Evolutionary conservation across 2,888 invertebrate species (phyloP), one percentile per base, ranked within the genome.

Genomic region (Malthinus flaveolus): DNA sequence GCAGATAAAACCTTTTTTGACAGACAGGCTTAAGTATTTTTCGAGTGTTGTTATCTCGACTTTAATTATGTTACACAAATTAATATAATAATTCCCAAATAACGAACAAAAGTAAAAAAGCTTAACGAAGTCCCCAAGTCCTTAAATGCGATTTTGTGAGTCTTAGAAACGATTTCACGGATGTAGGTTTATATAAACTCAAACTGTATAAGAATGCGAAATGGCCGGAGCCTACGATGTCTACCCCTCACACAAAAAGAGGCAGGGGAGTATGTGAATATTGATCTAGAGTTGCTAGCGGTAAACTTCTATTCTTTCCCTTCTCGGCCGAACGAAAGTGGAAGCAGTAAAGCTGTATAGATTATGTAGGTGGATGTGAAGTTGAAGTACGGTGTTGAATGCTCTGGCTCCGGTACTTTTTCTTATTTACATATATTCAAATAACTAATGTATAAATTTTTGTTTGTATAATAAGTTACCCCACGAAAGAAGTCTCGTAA

Each of bases 281-380:
- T 74, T 74, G 74, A 74, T 74, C 73, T 74, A 71, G 68, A 73
- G 70, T 68, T 67, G 67, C 68, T 66, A 68, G 71, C 71, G 70
- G 72, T 68, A 72, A 72, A 72, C 71, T 71, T 73, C 73, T 73
- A 74, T 74, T 74, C 74, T 73, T 74, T 72, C 70, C 71, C 70
- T 67, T 61, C 67, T 63, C 63, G 58, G 59, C 62, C 57, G 56
- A 66, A 58, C 48, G 60, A 53, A 62, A 58, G 59, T 62, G 62
- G 64, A 65, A 62, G 58, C 65, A 64, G 64, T 61, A 63, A 67
- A 66, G 66, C 67, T 67, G 66, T 69, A 68, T 66, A 67, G 68
- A 68, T 68, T 68, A 68, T 67, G 69, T 65, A 66, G 69, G 68
- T 67, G 64, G 65, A 67, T 66, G 63, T 63, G 63, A 61, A 42